Base-by-base conservation (phyloP, 2,113 vertebrate species). In the Gnathonemus longibarbis region DNA sequence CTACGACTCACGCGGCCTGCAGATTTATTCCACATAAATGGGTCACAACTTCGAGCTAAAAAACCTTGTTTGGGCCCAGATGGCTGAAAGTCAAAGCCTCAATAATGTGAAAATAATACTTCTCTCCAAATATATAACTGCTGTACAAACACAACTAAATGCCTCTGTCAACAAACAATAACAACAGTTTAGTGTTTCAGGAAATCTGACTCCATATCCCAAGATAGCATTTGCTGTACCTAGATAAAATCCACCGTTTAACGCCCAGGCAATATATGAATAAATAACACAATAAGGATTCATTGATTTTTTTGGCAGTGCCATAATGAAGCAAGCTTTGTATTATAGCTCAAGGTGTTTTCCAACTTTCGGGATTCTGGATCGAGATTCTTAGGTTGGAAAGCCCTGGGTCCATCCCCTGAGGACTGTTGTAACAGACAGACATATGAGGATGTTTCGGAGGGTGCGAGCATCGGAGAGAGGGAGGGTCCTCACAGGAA, bases 71-170 rank as follows among this genome's bases (percentile, higher is more conserved):
- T 35, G 17, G 85, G 50, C 13, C 3, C 31, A 19, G 49, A 27
- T 87, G 49, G 31, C 50, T 87, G 24, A 87, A 53, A 35, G 10
- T 87, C 49, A 87, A n/a, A 87, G 27, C 13, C 15, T 87, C 50
- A 35, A 53, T 39, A 53, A 87, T 31, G 31, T 53, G 27, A 27
- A 87, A 53, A 87, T 13, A 87, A 13, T n/a, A 19, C 31, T 53
- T 87, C 46, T 35, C 85, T 87, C 46, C n/a, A 87, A 53, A 53
- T 87, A 31, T 48, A 84, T 48, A 48, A 84, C 83, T 84, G 45
- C 42, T 45, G 21, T 46, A 84, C 39, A 84, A 84, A 84, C 42
- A 21, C 31, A 83, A 45, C 77, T 83, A 83, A 83, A 83, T 45
- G 35, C 19, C 10, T 84, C 7, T 84, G 83, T n/a, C 46, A 21